phyloP scores from a whole-genome alignment of 35 echinoderm and acorn worm genomes.

The Stichopus chloronotus region DNA sequence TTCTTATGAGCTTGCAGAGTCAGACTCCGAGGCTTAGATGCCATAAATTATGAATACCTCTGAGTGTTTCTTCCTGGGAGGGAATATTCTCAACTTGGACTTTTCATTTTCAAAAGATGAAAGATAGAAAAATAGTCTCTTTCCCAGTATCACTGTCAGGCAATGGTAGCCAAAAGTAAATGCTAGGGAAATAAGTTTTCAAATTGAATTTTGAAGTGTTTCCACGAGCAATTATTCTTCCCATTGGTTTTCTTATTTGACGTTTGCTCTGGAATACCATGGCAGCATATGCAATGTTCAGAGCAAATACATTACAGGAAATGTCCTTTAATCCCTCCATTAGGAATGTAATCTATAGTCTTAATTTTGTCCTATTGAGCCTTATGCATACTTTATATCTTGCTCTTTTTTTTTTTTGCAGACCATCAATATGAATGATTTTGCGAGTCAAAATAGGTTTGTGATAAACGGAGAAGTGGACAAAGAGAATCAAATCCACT shows the following conservation, averaged over 20 bases:
- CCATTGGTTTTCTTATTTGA: too few species aligned
- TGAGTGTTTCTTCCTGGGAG: neutral
- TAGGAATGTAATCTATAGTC: too few species aligned
- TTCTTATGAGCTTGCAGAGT: too few species aligned
- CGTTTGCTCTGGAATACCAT: too few species aligned
- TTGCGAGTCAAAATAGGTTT: slow-evolving; percentile 75
- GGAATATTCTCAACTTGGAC: neutral
- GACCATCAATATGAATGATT: slow-evolving; percentile 91
- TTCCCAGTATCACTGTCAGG: neutral
- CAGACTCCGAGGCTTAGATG: too few species aligned
- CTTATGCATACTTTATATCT: too few species aligned
- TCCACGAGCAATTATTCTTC: neutral
- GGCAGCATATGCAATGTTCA: too few species aligned
- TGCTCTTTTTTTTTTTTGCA: slow-evolving; percentile 21
- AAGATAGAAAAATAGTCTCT: neutral
- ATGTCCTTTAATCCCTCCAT: too few species aligned
- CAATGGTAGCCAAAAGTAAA: too few species aligned
- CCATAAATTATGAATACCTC: too few species aligned
- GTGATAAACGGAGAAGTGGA: slow-evolving; percentile 64
- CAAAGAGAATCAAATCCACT: slow-evolving; percentile 74
- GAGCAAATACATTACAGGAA: too few species aligned
- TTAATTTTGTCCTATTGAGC: too few species aligned
- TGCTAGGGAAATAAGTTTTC: neutral
- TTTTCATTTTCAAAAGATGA: neutral
- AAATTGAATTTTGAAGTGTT: neutral